These are phyloP conservation scores for Eugnorisma glareosa DNA, from an alignment of 2,888 invertebrate genomes.

Conservation along the genomic window DNA sequence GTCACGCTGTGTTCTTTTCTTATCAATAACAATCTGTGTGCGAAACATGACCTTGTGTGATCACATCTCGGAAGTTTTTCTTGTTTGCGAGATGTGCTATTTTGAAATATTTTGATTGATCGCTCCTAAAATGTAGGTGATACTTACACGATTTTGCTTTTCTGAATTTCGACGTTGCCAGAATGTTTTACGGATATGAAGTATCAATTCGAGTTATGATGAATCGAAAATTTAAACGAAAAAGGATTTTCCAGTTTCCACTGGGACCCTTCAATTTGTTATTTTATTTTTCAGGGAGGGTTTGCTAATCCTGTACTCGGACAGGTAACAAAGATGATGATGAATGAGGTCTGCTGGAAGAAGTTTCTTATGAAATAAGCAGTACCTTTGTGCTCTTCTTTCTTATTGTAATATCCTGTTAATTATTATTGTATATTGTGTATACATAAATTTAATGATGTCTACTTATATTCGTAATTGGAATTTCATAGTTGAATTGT, in stretches of 20 bases:
- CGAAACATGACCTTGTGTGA: slow-evolving; percentile 68
- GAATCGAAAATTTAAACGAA: background rate
- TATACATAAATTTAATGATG: no score
- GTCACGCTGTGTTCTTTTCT: slow-evolving; percentile 72
- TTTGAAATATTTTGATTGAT: slow-evolving; percentile 64
- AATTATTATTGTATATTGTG: no score
- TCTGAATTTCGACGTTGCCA: background rate
- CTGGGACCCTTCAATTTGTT: background rate
- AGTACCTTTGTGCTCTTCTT: no score
- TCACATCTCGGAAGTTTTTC: slow-evolving; percentile 62
- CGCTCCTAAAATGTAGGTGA: slow-evolving; percentile 14
- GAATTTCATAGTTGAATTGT: slow-evolving; percentile 5
- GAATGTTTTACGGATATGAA: background rate
- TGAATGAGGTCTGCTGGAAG: no score
- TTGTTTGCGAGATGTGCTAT: slow-evolving; percentile 48
- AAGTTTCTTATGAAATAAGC: no score
- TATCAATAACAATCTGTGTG: slow-evolving; percentile 71
- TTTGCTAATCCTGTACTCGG: background rate
- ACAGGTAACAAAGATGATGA: background rate
- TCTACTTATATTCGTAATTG: background rate
- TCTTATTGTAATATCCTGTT: no score
- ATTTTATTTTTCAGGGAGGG: background rate
- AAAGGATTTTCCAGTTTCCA: background rate
- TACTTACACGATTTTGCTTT: slow-evolving; percentile 4
- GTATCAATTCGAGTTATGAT: background rate